Base-by-base conservation (phyloP, 2,888 invertebrate genomes). In the Chamaedrilus cognettii region DNA sequence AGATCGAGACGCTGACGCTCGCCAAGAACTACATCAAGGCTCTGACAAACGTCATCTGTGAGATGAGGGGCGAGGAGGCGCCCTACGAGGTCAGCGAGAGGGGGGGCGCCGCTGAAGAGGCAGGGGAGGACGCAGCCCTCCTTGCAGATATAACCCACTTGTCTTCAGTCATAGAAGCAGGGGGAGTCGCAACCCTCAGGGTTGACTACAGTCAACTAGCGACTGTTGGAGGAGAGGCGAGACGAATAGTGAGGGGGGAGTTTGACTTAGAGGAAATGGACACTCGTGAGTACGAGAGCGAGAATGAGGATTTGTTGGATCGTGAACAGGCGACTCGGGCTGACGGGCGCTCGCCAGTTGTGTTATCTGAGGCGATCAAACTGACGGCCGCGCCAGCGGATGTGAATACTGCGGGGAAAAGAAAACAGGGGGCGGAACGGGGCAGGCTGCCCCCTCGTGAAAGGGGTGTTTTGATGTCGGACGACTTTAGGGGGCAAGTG, bases 21-120 rank as follows among this genome's bases (percentile, higher is more conserved):
- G 93, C 93, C 76, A 92, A 92, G 86, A 93, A 93, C 85, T 94
- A 93, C 83, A 93, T 94, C 69, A 93, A 92, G 86, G 92, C 93
- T 19, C 86, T 94, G 71, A 93, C 93, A 32, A 92, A 93, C 83
- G 91, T 92, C 72, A 91, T 93, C 76, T 91, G 92, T 82, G 89
- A 89, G 66, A 90, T 92, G 87, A 86, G 91, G 65, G 90, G 89
- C 33, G 90, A 90, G 80, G 87, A 87, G 73, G 87, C 87, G 77
- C 88, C 89, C 74, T 90, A 89, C 84, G 88, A 88, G 31, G 60
- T 66, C 66, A 66, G 66, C 62, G 66, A 66, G 42, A 35, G 56
- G n/a, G 61, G 52, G 28, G 42, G 15, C 23, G 60, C 7, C 19
- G 60, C 49, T 19, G 15, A 32, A 34, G 7, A n/a, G 33, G n/a